Base-by-base conservation (phyloP, 2,113 vertebrate species). In the Trinectes maculatus region DNA sequence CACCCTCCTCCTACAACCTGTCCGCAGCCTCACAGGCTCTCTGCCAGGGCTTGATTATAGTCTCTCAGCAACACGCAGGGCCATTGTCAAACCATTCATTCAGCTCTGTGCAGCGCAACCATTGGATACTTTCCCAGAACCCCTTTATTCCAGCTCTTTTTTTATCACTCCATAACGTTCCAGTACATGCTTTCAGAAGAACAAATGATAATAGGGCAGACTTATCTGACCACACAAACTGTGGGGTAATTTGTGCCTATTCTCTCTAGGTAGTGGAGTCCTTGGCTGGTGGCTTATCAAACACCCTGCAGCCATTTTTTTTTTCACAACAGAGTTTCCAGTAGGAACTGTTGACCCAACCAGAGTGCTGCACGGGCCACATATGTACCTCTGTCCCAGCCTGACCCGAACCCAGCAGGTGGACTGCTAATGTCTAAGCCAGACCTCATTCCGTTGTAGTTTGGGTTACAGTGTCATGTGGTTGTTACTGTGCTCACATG, bases 81-180 rank as follows among this genome's bases (percentile, higher is more conserved):
- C 71, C 37, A 64, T 91, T 90, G 85, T 89, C 64, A 54, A 54
- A 56, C 53, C 43, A 31, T 74, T 85, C 72, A 80, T 87, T 87
- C 80, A 58, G 51, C 57, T 78, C 80, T 87, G 16, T 75, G 75
- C 74, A 48, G 57, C 6, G 75, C 58, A 54, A 39, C 78, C 68
- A 19, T 84, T 89, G 87, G 85, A 82, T 42, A 16, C 68, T 52
- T 75, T 89, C 87, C 89, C 85, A 85, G 86, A 85, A 79, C 64
- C 55, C 76, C 54, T 80, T 87, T 82, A 74, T 85, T 80, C 75
- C 59, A 8, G 33, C 73, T 43, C 34, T 48, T 51, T 68, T 56
- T 59, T 56, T 19, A 70, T 77, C 58, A 56, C 74, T 53, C 62
- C 57, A 73, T 82, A 70, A 77, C 72, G 78, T 89, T 85, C 82